phyloP scores from a whole-genome alignment of 2,113 vertebrate genomes.

The Choloepus hoffmanni region DNA sequence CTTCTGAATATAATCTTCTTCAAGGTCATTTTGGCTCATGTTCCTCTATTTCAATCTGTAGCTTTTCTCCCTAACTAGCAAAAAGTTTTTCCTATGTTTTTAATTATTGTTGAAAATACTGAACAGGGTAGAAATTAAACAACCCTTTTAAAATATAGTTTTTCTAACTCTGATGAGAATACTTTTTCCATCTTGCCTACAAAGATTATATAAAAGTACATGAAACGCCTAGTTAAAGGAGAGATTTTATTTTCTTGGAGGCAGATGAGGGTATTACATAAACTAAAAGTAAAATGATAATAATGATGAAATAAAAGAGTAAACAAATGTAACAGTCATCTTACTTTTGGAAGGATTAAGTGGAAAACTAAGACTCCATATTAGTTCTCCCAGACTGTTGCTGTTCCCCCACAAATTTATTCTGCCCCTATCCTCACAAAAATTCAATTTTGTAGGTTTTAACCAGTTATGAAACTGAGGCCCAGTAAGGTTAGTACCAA shows the following conservation, averaged over 20 bases:
- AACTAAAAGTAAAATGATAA: neutral
- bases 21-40: neutral
- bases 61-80: neutral
- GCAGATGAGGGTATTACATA: neutral
- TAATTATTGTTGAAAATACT: neutral
- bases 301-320: neutral
- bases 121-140: neutral
- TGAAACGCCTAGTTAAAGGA: neutral
- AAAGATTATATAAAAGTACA: neutral
- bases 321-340: neutral
- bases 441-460: neutral
- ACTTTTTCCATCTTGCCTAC: slow-evolving; percentile 12
- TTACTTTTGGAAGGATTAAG: neutral
- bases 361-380: neutral
- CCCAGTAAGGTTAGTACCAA: neutral
- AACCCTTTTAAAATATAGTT: neutral
- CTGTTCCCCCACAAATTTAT: neutral
- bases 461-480: neutral
- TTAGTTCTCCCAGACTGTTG: neutral
- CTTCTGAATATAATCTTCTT: neutral
- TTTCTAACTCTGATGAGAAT: neutral
- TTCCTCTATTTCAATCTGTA: neutral
- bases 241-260: slow-evolving; percentile 10
- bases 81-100: neutral
- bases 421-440: neutral